phyloP scores from a whole-genome alignment of 2,888 invertebrate species.

The Mesorhabditis spiculigera region DNA sequence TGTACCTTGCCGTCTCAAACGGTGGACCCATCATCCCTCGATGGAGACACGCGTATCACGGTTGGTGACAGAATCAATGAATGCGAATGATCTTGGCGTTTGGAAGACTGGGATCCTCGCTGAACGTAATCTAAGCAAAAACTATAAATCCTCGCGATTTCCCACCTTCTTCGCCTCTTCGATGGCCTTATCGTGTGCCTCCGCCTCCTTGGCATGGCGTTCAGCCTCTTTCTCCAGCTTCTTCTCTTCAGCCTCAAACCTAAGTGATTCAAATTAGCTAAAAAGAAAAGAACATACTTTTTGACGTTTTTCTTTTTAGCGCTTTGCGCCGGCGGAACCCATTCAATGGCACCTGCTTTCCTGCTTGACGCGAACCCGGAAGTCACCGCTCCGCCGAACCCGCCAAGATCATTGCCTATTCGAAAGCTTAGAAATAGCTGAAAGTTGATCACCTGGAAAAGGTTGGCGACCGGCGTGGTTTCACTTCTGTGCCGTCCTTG shows the following conservation, averaged over 20 bases:
- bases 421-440: not conserved
- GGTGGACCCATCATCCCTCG: constrained; percentile 92
- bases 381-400: constrained; percentile 31
- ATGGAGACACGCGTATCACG: constrained; percentile 72
- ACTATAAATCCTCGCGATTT: constrained; percentile 60
- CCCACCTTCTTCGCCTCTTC: constrained; percentile 77
- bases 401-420: constrained; percentile 48
- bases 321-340: constrained; percentile 81
- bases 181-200: constrained; percentile 71
- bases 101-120: constrained; percentile 75
- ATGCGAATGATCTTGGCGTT: constrained; percentile 77
- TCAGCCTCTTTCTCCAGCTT: constrained; percentile 69
- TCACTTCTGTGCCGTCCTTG: constrained; percentile 73
- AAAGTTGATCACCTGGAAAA: constrained; percentile 30
- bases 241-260: constrained; percentile 37
- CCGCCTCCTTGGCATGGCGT: constrained; percentile 79
- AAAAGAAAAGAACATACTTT: constrained; percentile 64
- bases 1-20: constrained; percentile 81
- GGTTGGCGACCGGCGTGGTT: constrained; percentile 81
- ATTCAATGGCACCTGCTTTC: constrained; percentile 60
- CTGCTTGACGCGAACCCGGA: constrained; percentile 26
- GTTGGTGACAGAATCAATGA: constrained; percentile 60
- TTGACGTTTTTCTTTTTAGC: constrained; percentile 91
- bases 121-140: constrained; percentile 62
- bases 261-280: constrained; percentile 7